Evolutionary conservation across 2,888 invertebrate species (phyloP), one percentile per base, ranked within the genome.

Genomic region (Megaustenia siamemsis): DNA sequence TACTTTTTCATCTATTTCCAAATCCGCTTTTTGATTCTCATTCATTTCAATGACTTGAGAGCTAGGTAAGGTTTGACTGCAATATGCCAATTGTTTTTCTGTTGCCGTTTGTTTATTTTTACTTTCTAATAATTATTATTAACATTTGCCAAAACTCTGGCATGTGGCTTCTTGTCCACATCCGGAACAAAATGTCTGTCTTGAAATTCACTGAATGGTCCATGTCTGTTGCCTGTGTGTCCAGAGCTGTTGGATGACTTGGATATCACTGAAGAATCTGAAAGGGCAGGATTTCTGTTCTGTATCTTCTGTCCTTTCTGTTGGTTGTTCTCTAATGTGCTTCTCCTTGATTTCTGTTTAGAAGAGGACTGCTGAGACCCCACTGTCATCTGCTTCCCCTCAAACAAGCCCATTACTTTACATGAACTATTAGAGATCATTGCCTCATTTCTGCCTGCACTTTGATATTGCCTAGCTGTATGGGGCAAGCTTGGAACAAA

Each of bases 1-100:
- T 66, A 78, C 12, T 10, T 63, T 4, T 63, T 78, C 63, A 43
- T 40, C 63, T 32, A 78, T 78, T 21, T 15, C 78, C 63, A 63
- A 40, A 66, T 78, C 78, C 32, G 78, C 78, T 43, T 63, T 38
- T 35, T 43, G 18, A 15, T 43, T 78, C 18, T 78, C 78, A 63
- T 63, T 15, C 60, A 66, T 8, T 1, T 56, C 43, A 18, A 28
- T 21, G 21, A 35, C 38, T 6, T n/a, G 28, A 38, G 43, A 45
- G 45, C 43, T 43, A 43, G 71, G 21, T 32, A 32, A 32, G 45
- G 4, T 78, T 10, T 60, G 28, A 6, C 21, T 66, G 21, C 43
- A n/a, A 40, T 32, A 18, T 18, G 28, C 18, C 28, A 66, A 21
- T 15, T 40, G 12, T 4, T 78, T n/a, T 24, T n/a, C 24, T 28